Percentiles rank a stretch among this genome's conserved stretches.
These are phyloP conservation scores for Ceyx melanurus DNA, from an alignment of 2,113 vertebrate genomes.

Conservation along the genomic window DNA sequence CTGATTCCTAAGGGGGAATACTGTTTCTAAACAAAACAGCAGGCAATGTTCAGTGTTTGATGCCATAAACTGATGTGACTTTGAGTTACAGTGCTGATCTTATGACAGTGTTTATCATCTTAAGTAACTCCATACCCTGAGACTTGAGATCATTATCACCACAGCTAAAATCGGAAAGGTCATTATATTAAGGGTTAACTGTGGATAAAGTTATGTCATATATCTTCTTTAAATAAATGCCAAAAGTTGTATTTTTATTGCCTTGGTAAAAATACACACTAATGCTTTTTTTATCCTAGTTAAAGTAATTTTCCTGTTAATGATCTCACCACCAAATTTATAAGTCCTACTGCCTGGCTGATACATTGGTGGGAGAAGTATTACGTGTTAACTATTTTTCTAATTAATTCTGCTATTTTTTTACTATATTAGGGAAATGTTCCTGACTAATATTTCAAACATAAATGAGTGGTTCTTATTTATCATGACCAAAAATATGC, in stretches of 20 bases:
- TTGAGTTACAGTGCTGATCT: neutral
- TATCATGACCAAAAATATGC: neutral
- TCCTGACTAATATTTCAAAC: neutral
- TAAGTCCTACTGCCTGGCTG: neutral
- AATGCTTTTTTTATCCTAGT: neutral
- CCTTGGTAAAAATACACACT: neutral
- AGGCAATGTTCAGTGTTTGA: neutral
- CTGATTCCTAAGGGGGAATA: neutral
- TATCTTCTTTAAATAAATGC: neutral
- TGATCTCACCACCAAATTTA: neutral
- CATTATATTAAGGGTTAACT: neutral
- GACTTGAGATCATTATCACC: neutral
- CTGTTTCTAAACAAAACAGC: neutral
- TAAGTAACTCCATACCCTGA: neutral
- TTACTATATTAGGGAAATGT: neutral
- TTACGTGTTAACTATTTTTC: neutral
- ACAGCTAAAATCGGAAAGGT: neutral
- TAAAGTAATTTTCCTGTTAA: neutral
- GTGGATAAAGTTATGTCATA: neutral
- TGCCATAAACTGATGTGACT: neutral
- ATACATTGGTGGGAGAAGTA: neutral
- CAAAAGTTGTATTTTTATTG: neutral
- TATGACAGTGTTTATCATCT: neutral
- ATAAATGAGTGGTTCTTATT: neutral
- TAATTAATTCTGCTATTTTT: neutral